phyloP scores from a whole-genome alignment of 2,797 vertebrate genomes.

The Sphenopsis melanotis region DNA sequence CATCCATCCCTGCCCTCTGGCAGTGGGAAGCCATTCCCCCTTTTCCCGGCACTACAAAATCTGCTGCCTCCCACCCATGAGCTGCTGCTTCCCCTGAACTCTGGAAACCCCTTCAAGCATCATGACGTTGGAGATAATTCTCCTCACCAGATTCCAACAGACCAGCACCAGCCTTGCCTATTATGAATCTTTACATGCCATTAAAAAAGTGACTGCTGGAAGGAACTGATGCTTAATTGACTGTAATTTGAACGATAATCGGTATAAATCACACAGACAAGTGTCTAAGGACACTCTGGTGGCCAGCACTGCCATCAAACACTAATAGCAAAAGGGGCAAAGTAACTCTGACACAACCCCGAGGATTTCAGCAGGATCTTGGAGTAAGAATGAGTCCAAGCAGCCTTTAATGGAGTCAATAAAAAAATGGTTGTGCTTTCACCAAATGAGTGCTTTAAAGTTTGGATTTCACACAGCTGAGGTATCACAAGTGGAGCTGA shows the following conservation, averaged over 20 bases:
- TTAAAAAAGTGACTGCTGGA: not conserved
- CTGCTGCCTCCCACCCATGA: not conserved
- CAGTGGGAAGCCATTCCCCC: not conserved
- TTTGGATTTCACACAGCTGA: not conserved
- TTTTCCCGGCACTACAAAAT: not conserved
- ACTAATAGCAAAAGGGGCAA: not conserved
- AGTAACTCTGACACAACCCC: not conserved
- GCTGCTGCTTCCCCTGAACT: not conserved
- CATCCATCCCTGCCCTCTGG: rapidly evolving
- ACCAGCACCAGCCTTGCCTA: not conserved
- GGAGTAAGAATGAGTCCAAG: not conserved
- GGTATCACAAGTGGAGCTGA: not conserved
- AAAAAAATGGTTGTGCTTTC: not conserved
- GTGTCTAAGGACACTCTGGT: not conserved
- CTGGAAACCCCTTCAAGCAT: not conserved
- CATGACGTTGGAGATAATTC: not conserved
- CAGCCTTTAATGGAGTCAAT: not conserved
- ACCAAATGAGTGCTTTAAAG: not conserved
- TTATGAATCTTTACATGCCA: not conserved
- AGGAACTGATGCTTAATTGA: not conserved
- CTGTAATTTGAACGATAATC: not conserved
- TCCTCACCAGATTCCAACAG: not conserved
- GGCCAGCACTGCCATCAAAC: not conserved
- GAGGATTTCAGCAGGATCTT: not conserved
- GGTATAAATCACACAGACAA: not conserved